These are phyloP conservation scores for Dermochelys coriacea DNA, from an alignment of 2,797 vertebrate species.

Conservation along the genomic window DNA sequence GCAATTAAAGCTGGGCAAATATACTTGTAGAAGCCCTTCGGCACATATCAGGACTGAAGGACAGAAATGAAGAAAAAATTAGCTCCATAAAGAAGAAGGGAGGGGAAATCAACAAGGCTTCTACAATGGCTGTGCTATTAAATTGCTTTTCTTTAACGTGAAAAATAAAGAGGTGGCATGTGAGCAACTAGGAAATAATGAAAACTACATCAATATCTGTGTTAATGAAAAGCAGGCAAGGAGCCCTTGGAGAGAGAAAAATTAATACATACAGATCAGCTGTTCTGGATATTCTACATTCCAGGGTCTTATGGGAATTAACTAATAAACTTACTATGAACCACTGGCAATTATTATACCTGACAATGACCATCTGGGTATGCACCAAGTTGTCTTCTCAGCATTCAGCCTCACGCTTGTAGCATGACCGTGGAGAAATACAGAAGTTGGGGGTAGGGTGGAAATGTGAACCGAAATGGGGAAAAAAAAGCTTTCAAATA, in stretches of 20 bases:
- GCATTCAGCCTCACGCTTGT: constrained; percentile 8
- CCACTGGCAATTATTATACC: constrained; percentile 25
- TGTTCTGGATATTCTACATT: constrained; percentile 33
- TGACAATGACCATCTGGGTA: constrained; percentile 29
- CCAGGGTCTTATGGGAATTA: constrained; percentile 36
- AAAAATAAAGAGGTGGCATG: not conserved
- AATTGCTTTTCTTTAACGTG: not conserved
- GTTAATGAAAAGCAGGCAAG: constrained; percentile 5
- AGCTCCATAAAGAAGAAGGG: no score
- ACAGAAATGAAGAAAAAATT: not conserved
- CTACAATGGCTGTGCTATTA: not conserved
- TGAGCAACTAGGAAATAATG: not conserved
- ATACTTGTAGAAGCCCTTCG: not conserved
- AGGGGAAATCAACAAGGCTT: no score
- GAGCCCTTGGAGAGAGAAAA: not conserved
- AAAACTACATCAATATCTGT: constrained; percentile 11
- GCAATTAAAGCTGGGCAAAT: not conserved
- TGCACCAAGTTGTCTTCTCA: constrained; percentile 34
- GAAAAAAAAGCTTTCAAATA: not conserved
- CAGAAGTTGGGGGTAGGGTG: not conserved
- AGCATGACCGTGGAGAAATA: not conserved
- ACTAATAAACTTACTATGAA: constrained; percentile 43
- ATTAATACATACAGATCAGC: constrained; percentile 33
- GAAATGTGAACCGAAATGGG: not conserved
- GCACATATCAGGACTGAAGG: not conserved